Evolutionary conservation across 1,140 invertebrate species (phyloP).

Genomic region (Pseudomyrmex pallidus): DNA sequence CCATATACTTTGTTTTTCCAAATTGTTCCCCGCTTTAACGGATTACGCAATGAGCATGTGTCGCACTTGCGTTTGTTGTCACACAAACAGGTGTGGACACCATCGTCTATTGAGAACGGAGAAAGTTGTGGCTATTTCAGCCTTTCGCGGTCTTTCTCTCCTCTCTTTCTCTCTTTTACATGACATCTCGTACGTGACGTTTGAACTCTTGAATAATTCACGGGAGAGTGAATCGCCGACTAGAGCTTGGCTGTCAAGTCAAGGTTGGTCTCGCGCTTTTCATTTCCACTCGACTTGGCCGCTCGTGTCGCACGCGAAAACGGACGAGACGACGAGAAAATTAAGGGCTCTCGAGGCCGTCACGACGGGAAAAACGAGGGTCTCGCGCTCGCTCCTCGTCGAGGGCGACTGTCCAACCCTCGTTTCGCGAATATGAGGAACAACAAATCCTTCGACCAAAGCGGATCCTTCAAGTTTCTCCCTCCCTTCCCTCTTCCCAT

Average conservation of each 20-base stretch:
- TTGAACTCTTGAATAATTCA: constrained; percentile 74
- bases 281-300: constrained; percentile 69
- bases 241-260: constrained; percentile 66
- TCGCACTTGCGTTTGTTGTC: constrained; percentile 10
- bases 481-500: neutral
- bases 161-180: constrained; percentile 64
- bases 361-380: constrained; percentile 63
- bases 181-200: constrained; percentile 65
- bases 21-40: neutral
- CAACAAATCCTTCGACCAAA: constrained; percentile 33
- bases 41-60: constrained; percentile 30
- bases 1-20: too few species aligned
- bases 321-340: constrained; percentile 67
- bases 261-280: constrained; percentile 68
- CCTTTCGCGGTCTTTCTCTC: neutral
- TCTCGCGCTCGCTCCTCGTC: constrained; percentile 9
- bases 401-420: constrained; percentile 65
- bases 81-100: constrained; percentile 16
- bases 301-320: constrained; percentile 76
- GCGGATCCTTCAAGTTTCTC: constrained; percentile 30
- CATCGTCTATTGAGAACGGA: neutral
- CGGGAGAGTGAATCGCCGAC: constrained; percentile 63
- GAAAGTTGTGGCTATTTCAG: constrained; percentile 50
- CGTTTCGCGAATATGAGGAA: constrained; percentile 46
- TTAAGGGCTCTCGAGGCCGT: constrained; percentile 73